These are phyloP conservation scores for Dryobota labecula DNA, from an alignment of 2,888 invertebrate species.

Conservation along the genomic window DNA sequence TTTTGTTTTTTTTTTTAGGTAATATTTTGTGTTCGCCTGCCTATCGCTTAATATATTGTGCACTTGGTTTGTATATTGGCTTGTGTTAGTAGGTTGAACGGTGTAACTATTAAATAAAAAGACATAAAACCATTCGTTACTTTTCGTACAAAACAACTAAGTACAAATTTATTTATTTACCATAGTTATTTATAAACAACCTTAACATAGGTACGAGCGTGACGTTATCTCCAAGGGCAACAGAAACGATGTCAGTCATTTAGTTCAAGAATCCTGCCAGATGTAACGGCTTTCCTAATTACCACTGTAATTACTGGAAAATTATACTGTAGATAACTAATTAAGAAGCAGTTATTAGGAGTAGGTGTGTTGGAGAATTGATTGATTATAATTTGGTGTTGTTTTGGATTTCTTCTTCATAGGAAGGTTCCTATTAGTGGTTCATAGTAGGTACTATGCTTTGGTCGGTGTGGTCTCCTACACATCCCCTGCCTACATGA, in stretches of 20 bases:
- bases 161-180: background rate
- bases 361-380: background rate
- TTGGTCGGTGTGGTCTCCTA: no score
- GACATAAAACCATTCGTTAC: background rate
- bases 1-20: no score
- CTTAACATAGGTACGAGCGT: constrained; percentile 26
- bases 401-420: background rate
- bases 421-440: no score
- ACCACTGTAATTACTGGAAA: constrained; percentile 33
- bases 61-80: no score
- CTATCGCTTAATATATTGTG: no score
- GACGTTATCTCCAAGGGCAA: constrained; percentile 43
- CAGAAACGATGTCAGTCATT: constrained; percentile 52
- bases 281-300: constrained; percentile 31
- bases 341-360: constrained; percentile 9
- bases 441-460: no score
- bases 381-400: background rate
- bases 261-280: constrained; percentile 55
- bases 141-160: background rate
- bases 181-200: constrained; percentile 31
- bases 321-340: constrained; percentile 28
- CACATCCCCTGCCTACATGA: no score
- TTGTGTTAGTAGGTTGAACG: no score
- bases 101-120: no score
- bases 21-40: no score